phyloP scores from a whole-genome alignment of 1,140 invertebrate species.

The Vanessa tameamea region DNA sequence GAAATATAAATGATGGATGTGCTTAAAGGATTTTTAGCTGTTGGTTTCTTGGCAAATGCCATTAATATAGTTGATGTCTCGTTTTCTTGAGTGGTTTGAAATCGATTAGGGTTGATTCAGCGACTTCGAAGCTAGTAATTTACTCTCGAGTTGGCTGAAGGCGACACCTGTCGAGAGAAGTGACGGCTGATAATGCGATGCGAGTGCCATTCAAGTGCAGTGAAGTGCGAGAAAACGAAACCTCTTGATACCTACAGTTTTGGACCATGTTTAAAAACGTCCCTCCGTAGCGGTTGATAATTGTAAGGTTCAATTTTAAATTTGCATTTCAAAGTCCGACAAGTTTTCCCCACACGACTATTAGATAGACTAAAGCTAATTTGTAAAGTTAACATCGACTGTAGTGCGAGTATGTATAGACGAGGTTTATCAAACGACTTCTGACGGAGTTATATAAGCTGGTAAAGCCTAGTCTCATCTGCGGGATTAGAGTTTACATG shows the following conservation, averaged over 20 bases:
- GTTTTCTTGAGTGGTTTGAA: constrained; percentile 66
- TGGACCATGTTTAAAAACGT: constrained; percentile 21
- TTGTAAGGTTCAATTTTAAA: constrained; percentile 4
- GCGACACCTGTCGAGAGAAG: constrained; percentile 78
- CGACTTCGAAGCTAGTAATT: constrained; percentile 79
- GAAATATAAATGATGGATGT: not conserved
- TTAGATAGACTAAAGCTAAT: constrained; percentile 12
- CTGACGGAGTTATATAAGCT: constrained; percentile 65
- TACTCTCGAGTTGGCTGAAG: constrained; percentile 80
- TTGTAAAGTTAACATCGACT: constrained; percentile 17
- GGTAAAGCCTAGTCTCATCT: constrained; percentile 75
- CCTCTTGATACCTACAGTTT: constrained; percentile 44
- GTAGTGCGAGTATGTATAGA: constrained; percentile 36
- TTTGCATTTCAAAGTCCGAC: not conserved
- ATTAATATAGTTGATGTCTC: constrained; percentile 53
- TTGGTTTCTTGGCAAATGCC: constrained; percentile 32
- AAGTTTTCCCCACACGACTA: not conserved
- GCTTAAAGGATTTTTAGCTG: not conserved
- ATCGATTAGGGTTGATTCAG: constrained; percentile 80
- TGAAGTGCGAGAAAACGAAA: constrained; percentile 63
- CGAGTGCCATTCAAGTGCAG: constrained; percentile 73
- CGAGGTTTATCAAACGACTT: constrained; percentile 65
- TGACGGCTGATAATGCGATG: constrained; percentile 79
- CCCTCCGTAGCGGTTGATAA: not conserved
- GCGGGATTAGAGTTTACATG: constrained; percentile 76